Percentiles rank a stretch among this genome's conserved stretches.
phyloP scores from a whole-genome alignment of 1,140 invertebrate species.

The Matsumurasca onukii region DNA sequence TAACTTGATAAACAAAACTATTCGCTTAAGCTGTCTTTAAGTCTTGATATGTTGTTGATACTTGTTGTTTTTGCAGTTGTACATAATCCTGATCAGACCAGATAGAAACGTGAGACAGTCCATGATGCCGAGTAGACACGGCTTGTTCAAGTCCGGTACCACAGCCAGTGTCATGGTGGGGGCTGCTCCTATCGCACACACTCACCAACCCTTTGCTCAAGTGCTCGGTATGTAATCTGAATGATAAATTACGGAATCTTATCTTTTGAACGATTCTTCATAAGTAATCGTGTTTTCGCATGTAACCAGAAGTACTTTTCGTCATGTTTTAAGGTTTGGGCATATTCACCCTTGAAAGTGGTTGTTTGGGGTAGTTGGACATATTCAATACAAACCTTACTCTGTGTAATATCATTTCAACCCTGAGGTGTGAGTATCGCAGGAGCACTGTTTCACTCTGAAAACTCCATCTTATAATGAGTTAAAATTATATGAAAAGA shows the following conservation, averaged over 20 bases:
- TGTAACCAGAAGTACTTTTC: not conserved
- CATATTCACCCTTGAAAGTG: not conserved
- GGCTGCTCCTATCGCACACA: slow-evolving; percentile 33
- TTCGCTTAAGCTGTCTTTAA: no score
- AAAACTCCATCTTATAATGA: no score
- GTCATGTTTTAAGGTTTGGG: not conserved
- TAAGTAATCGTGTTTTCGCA: not conserved
- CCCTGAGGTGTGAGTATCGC: no score
- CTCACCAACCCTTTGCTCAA: slow-evolving; percentile 31
- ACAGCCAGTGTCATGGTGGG: slow-evolving; percentile 38
- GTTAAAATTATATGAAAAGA: no score
- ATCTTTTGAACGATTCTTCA: not conserved
- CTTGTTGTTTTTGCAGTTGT: slow-evolving; percentile 77
- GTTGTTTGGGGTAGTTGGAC: no score
- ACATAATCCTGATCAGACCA: slow-evolving; percentile 90
- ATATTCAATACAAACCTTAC: no score
- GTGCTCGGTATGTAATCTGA: slow-evolving; percentile 13
- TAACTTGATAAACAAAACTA: no score
- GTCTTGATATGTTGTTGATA: no score
- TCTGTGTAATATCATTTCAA: no score
- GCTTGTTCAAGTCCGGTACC: slow-evolving; percentile 37
- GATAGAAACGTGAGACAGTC: slow-evolving; percentile 90
- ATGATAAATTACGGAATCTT: not conserved
- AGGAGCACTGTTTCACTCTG: no score
- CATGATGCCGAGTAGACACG: slow-evolving; percentile 68